Evolutionary conservation across 1,140 invertebrate species (phyloP), one percentile per base, ranked within the genome.

Genomic region (Zaprionus davidi): DNA sequence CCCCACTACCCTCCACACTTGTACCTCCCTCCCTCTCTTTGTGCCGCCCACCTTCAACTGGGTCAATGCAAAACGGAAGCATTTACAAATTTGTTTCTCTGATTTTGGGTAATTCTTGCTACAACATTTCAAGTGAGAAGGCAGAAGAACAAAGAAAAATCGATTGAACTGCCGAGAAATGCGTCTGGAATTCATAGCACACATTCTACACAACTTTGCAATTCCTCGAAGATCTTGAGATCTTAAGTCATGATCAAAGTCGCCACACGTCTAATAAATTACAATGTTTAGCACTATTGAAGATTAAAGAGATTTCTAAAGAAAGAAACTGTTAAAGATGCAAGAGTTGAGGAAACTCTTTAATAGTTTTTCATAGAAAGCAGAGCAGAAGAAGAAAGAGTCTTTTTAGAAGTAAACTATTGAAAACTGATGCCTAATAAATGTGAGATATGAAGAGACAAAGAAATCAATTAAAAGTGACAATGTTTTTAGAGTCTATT

Each of bases 11-110:
- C 31, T 11, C 9, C 31, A 34, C 9, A 34, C 9, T 34, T 34
- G 31, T 34, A 34, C 9, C 9, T 34, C 3, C 31, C 31, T 34
- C 3, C 9, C 9, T 34, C 31, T 3, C 31, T 11, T 11, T 34
- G 9, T 1, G 9, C 22, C 20, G 6, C 12, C 13, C 17, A 57
- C 64, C 64, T 24, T 55, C 81, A 84, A 84, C 46, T 84, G 70
- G 81, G 81, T 85, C 81, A 84, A 84, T 81, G 71, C 44, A 65
- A 63, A 78, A 66, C 78, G 82, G 82, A 84, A 84, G 63, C 82
- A 75, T 84, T 84, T 81, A 81, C 74, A 78, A 71, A 81, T 66
- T 81, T 84, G 66, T 77, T 66, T 65, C 11, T 58, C 13, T 71
- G 67, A 31, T 26, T 64, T 63, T 63, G 51, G 67, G 59, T 51